Evolutionary conservation across 2,888 invertebrate genomes (phyloP), one percentile per base, ranked within the genome.

Genomic region (Watsonalla cultraria): DNA sequence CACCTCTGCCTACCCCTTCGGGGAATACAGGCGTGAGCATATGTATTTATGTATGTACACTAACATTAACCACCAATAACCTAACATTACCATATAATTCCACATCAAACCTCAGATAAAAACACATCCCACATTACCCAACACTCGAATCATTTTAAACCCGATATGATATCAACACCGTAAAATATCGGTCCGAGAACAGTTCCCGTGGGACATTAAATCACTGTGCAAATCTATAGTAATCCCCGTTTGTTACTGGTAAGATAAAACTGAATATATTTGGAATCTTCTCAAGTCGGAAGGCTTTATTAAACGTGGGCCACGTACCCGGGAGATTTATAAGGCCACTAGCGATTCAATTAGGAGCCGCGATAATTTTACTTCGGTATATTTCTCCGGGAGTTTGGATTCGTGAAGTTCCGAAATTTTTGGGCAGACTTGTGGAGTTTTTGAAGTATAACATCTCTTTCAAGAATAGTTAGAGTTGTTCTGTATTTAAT

Each of bases 201-300:
- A 37, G 14, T 37, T 49, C 13, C 39, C 49, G 5, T 15, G 14
- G 37, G 49, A 13, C 49, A 49, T 35, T 49, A 49, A 49, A 49
- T 49, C 49, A 49, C 49, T 9, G 49, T 14, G 11, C 11, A 37
- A 49, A 49, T 49, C 49, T 49, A 49, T 49, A 49, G 49, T 49
- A 49, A 50, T 63, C 64, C 61, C 59, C 68, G 66, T 73, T 72
- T 65, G 72, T 72, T 62, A 70, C 59, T 42, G 57, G 58, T 52
- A 53, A 66, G 74, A 79, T 79, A 79, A 78, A 79, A 76, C 74
- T 74, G 74, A 71, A 79, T 76, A 76, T 77, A 77, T 78, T 72
- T 66, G 62, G 70, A 70, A 72, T 76, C 77, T 76, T 75, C 74
- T 72, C 42, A 68, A 73, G 69, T 72, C 66, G 66, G 68, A 70